Conservation (phyloP, 2,797 vertebrate species). For the Buceros bicornis region DNA sequence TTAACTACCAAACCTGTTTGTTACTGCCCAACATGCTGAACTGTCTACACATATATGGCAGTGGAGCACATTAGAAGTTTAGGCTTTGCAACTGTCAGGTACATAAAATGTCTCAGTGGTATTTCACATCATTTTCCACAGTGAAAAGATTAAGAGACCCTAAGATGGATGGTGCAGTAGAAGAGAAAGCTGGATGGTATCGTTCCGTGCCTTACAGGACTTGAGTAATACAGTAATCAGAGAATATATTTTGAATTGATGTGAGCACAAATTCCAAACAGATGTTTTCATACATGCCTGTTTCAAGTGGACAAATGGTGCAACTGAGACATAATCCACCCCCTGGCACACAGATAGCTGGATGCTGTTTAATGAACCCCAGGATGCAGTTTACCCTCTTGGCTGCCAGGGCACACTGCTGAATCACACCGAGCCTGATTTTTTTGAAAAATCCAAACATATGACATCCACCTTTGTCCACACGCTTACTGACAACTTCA, state of each 20-base stretch:
- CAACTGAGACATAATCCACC: not conserved
- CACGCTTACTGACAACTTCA: not conserved
- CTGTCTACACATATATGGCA: not conserved
- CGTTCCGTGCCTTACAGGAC: not conserved
- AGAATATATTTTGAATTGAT: not conserved
- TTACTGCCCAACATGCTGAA: not conserved
- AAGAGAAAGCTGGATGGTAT: not conserved
- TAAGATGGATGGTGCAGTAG: not conserved
- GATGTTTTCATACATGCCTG: not conserved
- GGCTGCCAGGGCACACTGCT: not conserved
- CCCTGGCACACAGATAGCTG: not conserved
- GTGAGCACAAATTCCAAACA: not conserved
- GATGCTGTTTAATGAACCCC: not conserved
- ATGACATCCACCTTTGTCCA: not conserved
- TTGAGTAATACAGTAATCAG: not conserved
- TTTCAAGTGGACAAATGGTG: not conserved
- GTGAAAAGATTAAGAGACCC: not conserved
- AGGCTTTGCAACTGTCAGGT: not conserved
- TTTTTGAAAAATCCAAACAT: not conserved
- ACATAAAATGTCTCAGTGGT: not conserved
- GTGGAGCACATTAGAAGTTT: not conserved
- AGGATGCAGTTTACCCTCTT: not conserved
- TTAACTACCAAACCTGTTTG: not conserved
- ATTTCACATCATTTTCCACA: not conserved
- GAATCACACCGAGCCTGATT: not conserved